Evolutionary conservation across 2,797 vertebrate genomes (phyloP).

Genomic region (Adelosebastes latens): DNA sequence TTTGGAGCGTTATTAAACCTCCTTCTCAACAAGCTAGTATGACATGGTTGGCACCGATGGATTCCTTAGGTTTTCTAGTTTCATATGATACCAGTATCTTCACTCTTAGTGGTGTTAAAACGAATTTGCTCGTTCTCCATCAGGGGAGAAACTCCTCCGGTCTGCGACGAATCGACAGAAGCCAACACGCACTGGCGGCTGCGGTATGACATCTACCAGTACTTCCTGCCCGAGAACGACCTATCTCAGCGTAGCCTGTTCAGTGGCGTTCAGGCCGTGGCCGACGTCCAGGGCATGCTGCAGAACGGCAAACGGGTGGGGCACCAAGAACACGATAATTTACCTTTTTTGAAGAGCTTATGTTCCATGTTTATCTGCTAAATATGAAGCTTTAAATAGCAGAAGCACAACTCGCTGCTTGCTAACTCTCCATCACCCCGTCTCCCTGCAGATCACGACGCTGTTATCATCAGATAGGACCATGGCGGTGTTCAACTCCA

Average conservation of each 20-base stretch:
- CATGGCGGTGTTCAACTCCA: slow-evolving; percentile 85
- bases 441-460: slow-evolving; percentile 82
- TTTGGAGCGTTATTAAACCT: rapidly evolving
- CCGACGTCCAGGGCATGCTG: slow-evolving; percentile 74
- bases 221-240: slow-evolving; percentile 91
- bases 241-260: slow-evolving; percentile 85
- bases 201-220: slow-evolving; percentile 91
- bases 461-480: slow-evolving; percentile 84
- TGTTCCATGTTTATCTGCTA: neutral
- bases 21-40: no score
- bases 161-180: slow-evolving; percentile 79
- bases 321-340: neutral
- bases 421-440: neutral
- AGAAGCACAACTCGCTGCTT: no score
- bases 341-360: rapidly evolving
- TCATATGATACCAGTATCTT: no score
- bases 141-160: slow-evolving; percentile 82
- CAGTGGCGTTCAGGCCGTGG: slow-evolving; percentile 83
- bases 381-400: neutral
- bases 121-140: neutral
- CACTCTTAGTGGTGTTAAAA: no score
- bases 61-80: no score
- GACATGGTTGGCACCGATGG: rapidly evolving
- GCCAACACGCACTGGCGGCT: slow-evolving; percentile 85
- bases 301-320: slow-evolving; percentile 83